These are phyloP conservation scores for Bhutanitis thaidina DNA, from an alignment of 2,888 invertebrate genomes.

Conservation along the genomic window DNA sequence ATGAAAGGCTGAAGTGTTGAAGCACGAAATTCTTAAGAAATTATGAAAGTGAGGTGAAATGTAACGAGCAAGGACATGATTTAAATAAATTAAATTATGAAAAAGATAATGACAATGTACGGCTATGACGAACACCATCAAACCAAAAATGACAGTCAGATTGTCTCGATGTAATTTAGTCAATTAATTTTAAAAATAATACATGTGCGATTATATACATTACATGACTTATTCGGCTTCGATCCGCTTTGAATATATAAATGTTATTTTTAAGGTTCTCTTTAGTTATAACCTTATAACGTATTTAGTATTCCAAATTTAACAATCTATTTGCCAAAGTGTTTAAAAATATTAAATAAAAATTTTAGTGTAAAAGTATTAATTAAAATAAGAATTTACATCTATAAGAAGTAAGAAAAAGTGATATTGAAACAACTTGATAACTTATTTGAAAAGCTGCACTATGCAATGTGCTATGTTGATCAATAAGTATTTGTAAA, in stretches of 20 bases:
- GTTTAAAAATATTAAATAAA: background rate
- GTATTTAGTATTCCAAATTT: background rate
- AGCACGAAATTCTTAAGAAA: background rate
- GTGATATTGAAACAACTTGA: no score
- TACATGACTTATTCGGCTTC: background rate
- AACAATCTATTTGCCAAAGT: background rate
- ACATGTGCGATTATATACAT: background rate
- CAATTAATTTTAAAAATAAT: background rate
- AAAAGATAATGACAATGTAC: background rate
- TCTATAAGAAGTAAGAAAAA: no score
- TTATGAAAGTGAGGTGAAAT: background rate
- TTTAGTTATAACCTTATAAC: background rate
- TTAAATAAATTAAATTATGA: background rate
- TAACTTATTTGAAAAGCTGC: no score
- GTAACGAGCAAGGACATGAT: background rate
- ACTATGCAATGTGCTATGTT: no score
- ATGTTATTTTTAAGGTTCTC: background rate
- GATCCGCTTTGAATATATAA: background rate
- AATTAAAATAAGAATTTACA: background rate
- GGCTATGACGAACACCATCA: constrained; percentile 7
- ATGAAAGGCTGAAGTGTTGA: background rate
- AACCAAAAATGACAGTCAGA: constrained; percentile 11
- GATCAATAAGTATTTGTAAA: no score
- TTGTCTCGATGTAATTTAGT: background rate
- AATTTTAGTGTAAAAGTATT: background rate